Base-by-base conservation (phyloP, 2,113 vertebrate genomes). In the Silurus meridionalis region DNA sequence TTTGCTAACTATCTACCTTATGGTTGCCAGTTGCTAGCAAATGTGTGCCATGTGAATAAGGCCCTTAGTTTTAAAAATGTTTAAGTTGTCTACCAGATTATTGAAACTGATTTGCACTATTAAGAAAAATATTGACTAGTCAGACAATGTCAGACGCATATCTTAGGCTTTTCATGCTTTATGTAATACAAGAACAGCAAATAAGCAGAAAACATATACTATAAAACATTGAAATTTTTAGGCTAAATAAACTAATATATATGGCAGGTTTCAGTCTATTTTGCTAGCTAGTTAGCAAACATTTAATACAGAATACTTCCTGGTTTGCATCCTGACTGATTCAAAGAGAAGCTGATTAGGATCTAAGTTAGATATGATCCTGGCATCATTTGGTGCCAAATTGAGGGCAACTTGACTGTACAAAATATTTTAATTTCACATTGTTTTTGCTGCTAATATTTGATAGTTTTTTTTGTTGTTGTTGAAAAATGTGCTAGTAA, bases 371-470 rank as follows among this genome's bases (percentile, higher is more conserved):
- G 6, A 57, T 15, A 58, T 79, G n/a, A 79, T 19, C 4, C 15
- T 55, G 13, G 23, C 6, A 55, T 78, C 6, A 55, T 25, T 25
- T 55, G 52, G 2, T 55, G 4, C 5, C 23, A 0, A 78, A 11
- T 55, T 55, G 57, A 57, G 8, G n/a, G n/a, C 6, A 58, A 57
- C 52, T 19, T 58, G 52, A 55, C 8, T 77, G 71, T 55, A 25
- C 52, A 25, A 53, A 79, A 28, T 0, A 53, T 48, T 6, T 50
- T 23, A 55, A 25, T 50, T 3, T 37, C 37, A 53, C 13, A n/a
- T 75, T 52, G 21, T 75, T 58, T 14, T 79, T 79, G 75, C 75
- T 79, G 75, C 75, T 79, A 55, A 28, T 2, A 79, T 17, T 57
- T 23, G 17, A 9, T 79, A 2, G 37, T 37, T 37, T 37, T 37